These are phyloP conservation scores for Ommatoiulus sabulosus DNA, from an alignment of 2,888 invertebrate species.

Conservation along the genomic window DNA sequence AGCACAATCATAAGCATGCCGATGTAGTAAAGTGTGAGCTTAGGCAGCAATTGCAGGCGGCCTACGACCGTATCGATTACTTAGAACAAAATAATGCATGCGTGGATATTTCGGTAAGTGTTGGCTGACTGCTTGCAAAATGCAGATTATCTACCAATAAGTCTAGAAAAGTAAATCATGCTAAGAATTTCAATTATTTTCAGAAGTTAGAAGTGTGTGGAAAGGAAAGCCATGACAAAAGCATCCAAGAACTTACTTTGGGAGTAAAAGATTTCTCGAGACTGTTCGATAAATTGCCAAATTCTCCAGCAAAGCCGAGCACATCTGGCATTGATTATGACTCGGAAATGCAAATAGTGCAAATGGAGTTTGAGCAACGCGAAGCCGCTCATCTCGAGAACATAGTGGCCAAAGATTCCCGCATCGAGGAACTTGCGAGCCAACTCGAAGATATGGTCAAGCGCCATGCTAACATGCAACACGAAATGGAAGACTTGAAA, in stretches of 20 bases:
- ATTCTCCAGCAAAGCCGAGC: neutral
- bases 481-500: neutral
- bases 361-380: slow-evolving; percentile 19
- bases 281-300: neutral
- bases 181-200: neutral
- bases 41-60: slow-evolving; percentile 7
- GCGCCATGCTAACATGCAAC: neutral
- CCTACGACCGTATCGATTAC: slow-evolving; percentile 16
- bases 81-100: neutral
- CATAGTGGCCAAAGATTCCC: neutral
- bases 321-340: neutral
- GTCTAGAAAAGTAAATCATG: too few species aligned
- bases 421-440: neutral
- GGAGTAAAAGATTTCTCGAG: neutral
- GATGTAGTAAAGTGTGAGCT: slow-evolving; percentile 37
- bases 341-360: slow-evolving; percentile 41
- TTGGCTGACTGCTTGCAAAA: neutral
- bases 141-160: neutral
- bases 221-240: neutral
- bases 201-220: neutral
- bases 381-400: neutral
- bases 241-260: neutral
- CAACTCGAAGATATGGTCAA: neutral
- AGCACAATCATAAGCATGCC: slow-evolving; percentile 13
- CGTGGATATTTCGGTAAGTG: slow-evolving; percentile 37